Evolutionary conservation across 2,888 invertebrate species (phyloP).

Genomic region (Brenthis ino): DNA sequence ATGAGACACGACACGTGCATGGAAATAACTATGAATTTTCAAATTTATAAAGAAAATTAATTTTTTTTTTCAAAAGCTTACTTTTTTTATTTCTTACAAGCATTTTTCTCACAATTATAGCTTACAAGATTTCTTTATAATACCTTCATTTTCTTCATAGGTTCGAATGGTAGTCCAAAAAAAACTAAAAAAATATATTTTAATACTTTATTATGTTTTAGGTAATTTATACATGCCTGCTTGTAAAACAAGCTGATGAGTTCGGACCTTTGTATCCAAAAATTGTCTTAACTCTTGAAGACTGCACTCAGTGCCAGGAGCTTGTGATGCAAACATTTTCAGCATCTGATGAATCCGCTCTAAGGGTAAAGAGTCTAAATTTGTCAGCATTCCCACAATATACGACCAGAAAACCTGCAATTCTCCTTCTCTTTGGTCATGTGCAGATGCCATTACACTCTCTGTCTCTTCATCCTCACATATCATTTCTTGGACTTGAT

Average conservation of each 20-base stretch:
- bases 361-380: conserved; percentile 94
- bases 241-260: conserved; percentile 92
- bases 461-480: conserved; percentile 95
- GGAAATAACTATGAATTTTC: too few species aligned
- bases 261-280: conserved; percentile 95
- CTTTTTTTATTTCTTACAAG: too few species aligned
- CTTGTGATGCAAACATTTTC: conserved; percentile 97
- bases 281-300: conserved; percentile 93
- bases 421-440: conserved; percentile 96
- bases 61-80: too few species aligned
- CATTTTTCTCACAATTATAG: too few species aligned
- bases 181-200: conserved; percentile 43
- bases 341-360: conserved; percentile 98
- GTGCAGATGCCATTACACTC: conserved; percentile 96
- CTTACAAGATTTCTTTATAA: too few species aligned
- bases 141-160: too few species aligned
- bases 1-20: too few species aligned
- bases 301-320: conserved; percentile 94
- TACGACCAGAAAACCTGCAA: conserved; percentile 98
- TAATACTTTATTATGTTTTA: conserved; percentile 78
- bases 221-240: conserved; percentile 95
- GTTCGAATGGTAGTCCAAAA: too few species aligned
- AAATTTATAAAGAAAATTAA: too few species aligned
- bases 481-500: conserved; percentile 84
- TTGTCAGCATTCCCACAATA: conserved; percentile 97